Evolutionary conservation across 1,140 invertebrate species (phyloP), one percentile per base, ranked within the genome.

Genomic region (Temnothorax curvispinosus): DNA sequence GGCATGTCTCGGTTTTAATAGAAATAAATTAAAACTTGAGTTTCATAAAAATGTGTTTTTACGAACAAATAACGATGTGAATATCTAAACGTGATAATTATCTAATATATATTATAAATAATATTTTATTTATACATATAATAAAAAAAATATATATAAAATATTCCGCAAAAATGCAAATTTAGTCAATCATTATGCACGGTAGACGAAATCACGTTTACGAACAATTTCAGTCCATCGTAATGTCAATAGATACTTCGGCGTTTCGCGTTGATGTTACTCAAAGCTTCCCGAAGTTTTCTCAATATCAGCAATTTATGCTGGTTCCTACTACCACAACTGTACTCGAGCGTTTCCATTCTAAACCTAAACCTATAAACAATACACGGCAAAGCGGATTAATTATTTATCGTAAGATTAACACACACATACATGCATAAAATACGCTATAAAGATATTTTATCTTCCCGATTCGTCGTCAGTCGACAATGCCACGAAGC

Each of bases 381-480:
- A 56, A 38, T 18, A 74, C 50, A 41, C 52, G 8, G 54, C 2
- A 8, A 44, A 76, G 21, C 56, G 56, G 71, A 62, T 62, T 76
- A 44, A 62, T 60, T 76, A 27, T 9, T 60, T 76, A 27, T 9
- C 74, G 9, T 58, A 62, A 76, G 74, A 76, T 76, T 76, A 76
- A 60, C 38, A 44, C 38, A 41, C 8, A 21, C 15, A 38, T 9
- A 35, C n/a, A 52, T 11, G 6, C 4, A 21, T 13, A 13, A 44
- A 47, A n/a, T 6, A 60, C 38, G 38, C 21, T 11, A 35, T 27
- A 4, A 60, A 27, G 54, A 58, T n/a, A 62, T 60, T 60, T 18
- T 44, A 54, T 62, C 74, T 62, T 15, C 13, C 38, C 35, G 41
- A 77, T 77, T 77, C 27, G 41, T 13, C 27, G 15, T 41, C 41